Conservation (phyloP, 2,113 vertebrate genomes). For the Microcebus jonahi region DNA sequence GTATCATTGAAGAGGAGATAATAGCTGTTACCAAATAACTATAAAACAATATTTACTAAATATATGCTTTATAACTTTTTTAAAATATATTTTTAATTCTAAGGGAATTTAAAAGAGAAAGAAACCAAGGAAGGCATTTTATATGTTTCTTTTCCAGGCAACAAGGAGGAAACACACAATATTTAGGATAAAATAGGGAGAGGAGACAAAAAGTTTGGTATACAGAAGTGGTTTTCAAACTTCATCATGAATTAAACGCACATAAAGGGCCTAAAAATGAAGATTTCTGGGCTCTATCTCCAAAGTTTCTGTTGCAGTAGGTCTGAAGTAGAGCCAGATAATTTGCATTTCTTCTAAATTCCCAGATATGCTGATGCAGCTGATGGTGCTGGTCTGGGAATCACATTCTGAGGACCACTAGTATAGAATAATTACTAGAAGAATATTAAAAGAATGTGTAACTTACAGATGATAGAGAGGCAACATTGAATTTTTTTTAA, state of each 20-base stretch:
- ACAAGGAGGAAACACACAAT: neutral
- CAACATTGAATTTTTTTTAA: neutral
- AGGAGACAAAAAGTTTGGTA: neutral
- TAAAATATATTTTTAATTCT: neutral
- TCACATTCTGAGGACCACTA: neutral
- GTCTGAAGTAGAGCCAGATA: neutral
- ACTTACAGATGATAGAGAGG: neutral
- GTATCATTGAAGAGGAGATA: neutral
- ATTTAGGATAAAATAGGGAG: neutral
- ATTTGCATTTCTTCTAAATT: neutral
- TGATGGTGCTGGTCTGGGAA: neutral
- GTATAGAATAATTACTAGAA: neutral
- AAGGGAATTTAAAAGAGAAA: neutral
- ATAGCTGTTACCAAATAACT: neutral
- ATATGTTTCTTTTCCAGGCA: neutral
- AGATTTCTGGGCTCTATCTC: neutral
- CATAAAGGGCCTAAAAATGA: neutral
- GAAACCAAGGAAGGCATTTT: neutral
- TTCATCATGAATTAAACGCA: neutral
- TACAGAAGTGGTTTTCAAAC: neutral
- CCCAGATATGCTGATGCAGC: neutral
- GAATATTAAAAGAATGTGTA: neutral
- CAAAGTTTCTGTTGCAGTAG: neutral
- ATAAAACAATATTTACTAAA: neutral
- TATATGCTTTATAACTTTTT: neutral